phyloP scores from a whole-genome alignment of 2,797 vertebrate species.

The Labeo calbasu region DNA sequence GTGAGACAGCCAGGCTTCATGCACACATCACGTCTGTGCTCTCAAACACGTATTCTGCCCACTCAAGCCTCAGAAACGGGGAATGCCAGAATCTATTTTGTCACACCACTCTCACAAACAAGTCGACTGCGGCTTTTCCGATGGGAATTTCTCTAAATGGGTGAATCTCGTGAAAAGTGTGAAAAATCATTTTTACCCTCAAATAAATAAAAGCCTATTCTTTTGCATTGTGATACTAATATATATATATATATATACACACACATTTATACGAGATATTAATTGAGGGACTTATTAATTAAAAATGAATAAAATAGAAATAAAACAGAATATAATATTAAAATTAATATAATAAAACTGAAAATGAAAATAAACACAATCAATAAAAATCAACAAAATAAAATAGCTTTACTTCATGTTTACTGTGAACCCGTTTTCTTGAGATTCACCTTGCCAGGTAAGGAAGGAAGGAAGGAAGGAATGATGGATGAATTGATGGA shows the following conservation, averaged over 20 bases:
- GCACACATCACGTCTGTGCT: not conserved
- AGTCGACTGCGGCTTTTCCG: not conserved
- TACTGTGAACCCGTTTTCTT: no score
- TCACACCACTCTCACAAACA: not conserved
- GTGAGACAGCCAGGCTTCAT: not conserved
- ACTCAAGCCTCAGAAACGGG: not conserved
- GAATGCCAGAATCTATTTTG: not conserved
- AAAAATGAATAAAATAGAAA: not conserved
- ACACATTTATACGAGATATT: not conserved
- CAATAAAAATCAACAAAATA: not conserved
- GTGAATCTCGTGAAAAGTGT: not conserved
- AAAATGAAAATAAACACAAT: not conserved
- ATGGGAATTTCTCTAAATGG: not conserved
- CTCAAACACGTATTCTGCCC: conserved; percentile 8
- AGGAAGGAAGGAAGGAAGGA: no score
- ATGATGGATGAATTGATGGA: no score
- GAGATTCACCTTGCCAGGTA: no score
- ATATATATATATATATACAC: no score
- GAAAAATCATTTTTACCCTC: not conserved
- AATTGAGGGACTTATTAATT: not conserved
- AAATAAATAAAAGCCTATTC: no score
- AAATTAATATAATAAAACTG: no score
- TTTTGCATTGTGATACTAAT: no score
- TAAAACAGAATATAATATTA: not conserved
- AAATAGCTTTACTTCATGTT: not conserved